Base-by-base conservation (phyloP, 2,113 vertebrate genomes). In the Mellivora capensis region DNA sequence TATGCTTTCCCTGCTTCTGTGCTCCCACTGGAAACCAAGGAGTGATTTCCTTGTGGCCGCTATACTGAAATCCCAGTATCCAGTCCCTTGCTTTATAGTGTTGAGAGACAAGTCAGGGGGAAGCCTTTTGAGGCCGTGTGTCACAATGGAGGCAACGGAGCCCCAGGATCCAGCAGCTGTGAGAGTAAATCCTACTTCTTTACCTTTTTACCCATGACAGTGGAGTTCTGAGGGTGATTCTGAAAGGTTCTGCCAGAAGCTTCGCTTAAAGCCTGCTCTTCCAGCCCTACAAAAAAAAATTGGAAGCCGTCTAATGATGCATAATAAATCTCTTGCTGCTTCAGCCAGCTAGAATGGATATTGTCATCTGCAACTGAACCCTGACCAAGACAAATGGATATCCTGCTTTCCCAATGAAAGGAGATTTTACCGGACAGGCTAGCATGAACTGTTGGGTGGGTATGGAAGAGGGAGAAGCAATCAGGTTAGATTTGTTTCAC, bases 331-430 rank as follows among this genome's bases (percentile, higher is more conserved):
- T 47, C 57, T 7, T 7, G 31, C 42, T 54, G 12, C 49, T 86
- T 88, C 37, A 15, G 14, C 89, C 18, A 74, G 91, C 64, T 34
- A 69, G 14, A 59, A 21, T 69, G 67, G 59, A 71, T 57, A 44
- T 14, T 87, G 37, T 57, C 27, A n/a, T 79, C 52, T 72, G 54
- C 61, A 86, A 69, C 42, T 64, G 80, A 96, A 92, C 42, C 39
- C 49, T 88, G 69, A 91, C 93, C 10, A n/a, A 82, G 94, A 82
- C 74, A 94, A 94, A 61, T 42, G 67, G n/a, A 5, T 17, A 59
- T 29, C 18, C 77, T 52, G 42, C 52, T 52, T 91, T 69, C 62
- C 67, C 17, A 14, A 0, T 34, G 44, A 77, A 79, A 44, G 49
- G 84, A 82, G 64, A 77, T 31, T 14, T 72, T 37, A 21, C 57